A percentile compares a stretch with the other conserved stretches of the same genome.
Conservation (phyloP, 2,888 invertebrate species). For the Drosophila colorata region DNA sequence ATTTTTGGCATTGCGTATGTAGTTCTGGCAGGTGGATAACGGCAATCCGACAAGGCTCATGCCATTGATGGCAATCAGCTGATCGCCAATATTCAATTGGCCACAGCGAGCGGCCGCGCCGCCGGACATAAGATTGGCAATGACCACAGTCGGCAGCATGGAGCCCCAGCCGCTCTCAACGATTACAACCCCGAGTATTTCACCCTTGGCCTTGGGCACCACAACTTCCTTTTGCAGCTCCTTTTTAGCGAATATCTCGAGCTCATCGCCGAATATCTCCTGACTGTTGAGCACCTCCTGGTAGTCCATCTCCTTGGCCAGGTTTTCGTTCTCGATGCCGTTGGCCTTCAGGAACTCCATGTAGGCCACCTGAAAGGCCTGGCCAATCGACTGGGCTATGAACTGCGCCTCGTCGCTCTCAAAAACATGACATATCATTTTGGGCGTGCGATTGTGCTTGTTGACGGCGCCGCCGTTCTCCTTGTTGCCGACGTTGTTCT, state of each 20-base stretch:
- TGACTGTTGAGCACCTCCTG: conserved; percentile 99
- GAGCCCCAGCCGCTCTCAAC: conserved; percentile 99
- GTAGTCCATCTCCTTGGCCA: conserved; percentile 99
- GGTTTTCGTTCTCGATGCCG: conserved; percentile 99
- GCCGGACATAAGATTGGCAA: conserved; percentile 98
- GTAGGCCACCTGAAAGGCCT: conserved; percentile 99
- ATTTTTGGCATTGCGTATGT: conserved; percentile 99
- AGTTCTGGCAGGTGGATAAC: conserved; percentile 98
- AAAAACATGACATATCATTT: conserved; percentile 99
- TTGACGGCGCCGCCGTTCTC: conserved; percentile 42
- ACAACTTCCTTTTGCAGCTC: conserved; percentile 99
- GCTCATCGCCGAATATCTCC: conserved; percentile 99
- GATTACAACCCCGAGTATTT: conserved; percentile 98
- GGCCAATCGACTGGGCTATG: conserved; percentile 99
- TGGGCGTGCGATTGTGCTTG: conserved; percentile 93
- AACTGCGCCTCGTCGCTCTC: conserved; percentile 99
- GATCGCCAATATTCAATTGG: conserved; percentile 99
- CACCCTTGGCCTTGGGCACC: conserved; percentile 98
- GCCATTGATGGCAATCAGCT: conserved; percentile 99
- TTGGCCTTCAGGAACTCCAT: conserved; percentile 99
- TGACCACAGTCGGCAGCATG: conserved; percentile 99
- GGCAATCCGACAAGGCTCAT: conserved; percentile 99
- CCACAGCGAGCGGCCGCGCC: conserved; percentile 99
- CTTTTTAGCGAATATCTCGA: conserved; percentile 99
- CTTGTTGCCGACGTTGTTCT: conserved; percentile 30